Evolutionary conservation across 1,140 invertebrate genomes (phyloP), one percentile per base, ranked within the genome.

Genomic region (Daktulosphaira vitifoliae): DNA sequence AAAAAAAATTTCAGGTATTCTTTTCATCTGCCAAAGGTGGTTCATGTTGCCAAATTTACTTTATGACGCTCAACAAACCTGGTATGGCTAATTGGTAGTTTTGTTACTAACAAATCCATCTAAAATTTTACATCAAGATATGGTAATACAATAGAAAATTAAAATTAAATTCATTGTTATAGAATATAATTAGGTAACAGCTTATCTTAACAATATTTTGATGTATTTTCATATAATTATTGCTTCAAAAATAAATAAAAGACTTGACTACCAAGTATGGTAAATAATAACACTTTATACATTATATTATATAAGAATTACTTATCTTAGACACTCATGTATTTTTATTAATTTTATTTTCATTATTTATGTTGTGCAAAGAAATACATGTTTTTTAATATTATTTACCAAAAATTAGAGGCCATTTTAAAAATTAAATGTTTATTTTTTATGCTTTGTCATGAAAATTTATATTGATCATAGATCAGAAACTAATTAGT

Each of bases 61-160:
- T 99, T 79, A 99, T 99, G 96, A 98, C 96, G 69, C 82, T 99
- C 70, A 99, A 98, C 78, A 98, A 98, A 80, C 95, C 96, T 51
- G 95, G 96, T 69, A 92, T 99, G 86, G 90, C 92, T 73, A 98
- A 98, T 81, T 99, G 96, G 96, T 98, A 87, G 82, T 65, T 53
- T n/a, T 26, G 26, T 44, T 66, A 15, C 22, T 15, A 33, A 33
- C 11, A 11, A 33, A 33, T 11, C 5, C 29, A 33, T 33, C 5
- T 6, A 33, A 6, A 33, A 11, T 6, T 33, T 5, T 33, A 33
- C 29, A 33, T 33, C 29, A 33, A 33, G 29, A 33, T 6, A 33
- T 33, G 11, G 5, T 33, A 11, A 33, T 33, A 11, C 29, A 33
- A 33, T 6, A 33, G 29, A 33, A 33, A 33, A 33, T n/a, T n/a